phyloP scores from a whole-genome alignment of 2,797 vertebrate species.

The Tapirus indicus region DNA sequence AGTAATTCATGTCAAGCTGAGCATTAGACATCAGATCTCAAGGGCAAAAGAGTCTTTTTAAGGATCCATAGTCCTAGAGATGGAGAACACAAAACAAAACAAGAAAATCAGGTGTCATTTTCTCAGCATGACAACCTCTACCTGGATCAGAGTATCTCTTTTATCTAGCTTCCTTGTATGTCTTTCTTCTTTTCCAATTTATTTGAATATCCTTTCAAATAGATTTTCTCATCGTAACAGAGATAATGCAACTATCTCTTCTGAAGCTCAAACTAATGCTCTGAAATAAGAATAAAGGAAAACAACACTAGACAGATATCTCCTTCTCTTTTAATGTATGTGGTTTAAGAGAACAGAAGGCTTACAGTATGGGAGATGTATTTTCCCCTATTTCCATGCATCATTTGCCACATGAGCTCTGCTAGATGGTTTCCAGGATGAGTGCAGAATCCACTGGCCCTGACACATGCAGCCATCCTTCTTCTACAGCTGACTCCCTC shows the following conservation, averaged over 20 bases:
- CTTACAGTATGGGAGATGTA: background rate
- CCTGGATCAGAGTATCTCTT: background rate
- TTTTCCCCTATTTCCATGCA: background rate
- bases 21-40: background rate
- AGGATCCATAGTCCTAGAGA: background rate
- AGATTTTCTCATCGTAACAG: slow-evolving; percentile 40
- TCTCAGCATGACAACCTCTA: slow-evolving; percentile 36
- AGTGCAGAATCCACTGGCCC: background rate
- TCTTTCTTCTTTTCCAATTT: slow-evolving; percentile 37
- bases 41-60: background rate
- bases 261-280: background rate
- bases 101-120: slow-evolving; percentile 48
- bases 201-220: slow-evolving; percentile 59
- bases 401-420: slow-evolving; percentile 26
- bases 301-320: background rate
- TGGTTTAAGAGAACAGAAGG: slow-evolving; percentile 40
- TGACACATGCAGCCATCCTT: background rate
- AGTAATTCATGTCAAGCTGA: background rate
- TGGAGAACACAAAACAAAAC: slow-evolving; percentile 39
- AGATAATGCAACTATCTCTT: slow-evolving; percentile 21
- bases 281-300: slow-evolving; percentile 66
- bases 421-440: background rate
- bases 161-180: slow-evolving; percentile 3
- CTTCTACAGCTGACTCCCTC: background rate
- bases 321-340: slow-evolving; percentile 19